A percentile compares a stretch with the other conserved stretches of the same genome.
Conservation (phyloP, 2,797 vertebrate species). For the Eidolon dupreanum region DNA sequence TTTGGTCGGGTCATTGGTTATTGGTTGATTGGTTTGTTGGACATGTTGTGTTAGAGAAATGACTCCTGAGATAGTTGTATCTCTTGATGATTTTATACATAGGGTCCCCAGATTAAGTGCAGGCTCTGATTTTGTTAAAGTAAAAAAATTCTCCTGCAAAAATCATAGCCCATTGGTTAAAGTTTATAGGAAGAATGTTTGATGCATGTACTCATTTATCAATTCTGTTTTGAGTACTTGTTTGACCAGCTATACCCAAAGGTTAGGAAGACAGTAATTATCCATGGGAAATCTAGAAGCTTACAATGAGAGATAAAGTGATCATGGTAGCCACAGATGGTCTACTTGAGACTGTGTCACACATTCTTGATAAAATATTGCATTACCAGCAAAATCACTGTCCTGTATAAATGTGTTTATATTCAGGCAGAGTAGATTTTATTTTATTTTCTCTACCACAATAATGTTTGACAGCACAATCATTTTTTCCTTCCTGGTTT, state of each 20-base stretch:
- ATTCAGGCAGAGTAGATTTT: background rate
- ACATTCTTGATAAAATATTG: background rate
- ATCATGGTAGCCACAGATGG: background rate
- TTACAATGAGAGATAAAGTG: background rate
- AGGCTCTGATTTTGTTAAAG: background rate
- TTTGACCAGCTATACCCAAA: background rate
- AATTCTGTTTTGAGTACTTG: background rate
- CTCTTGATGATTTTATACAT: background rate
- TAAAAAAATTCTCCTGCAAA: background rate
- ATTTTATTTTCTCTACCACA: background rate
- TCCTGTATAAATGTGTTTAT: background rate
- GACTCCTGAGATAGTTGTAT: background rate
- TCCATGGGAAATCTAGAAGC: background rate
- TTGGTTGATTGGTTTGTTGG: background rate
- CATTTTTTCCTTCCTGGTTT: background rate
- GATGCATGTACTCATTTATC: background rate
- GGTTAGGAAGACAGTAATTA: background rate
- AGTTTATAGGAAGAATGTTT: background rate
- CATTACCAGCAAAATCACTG: background rate
- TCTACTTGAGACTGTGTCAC: background rate
- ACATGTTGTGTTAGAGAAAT: background rate
- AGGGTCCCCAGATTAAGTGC: background rate
- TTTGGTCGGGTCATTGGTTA: background rate
- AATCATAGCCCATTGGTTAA: background rate
- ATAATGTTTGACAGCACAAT: background rate